Conservation (phyloP, 2,888 invertebrate genomes). For the Julus scanicus region DNA sequence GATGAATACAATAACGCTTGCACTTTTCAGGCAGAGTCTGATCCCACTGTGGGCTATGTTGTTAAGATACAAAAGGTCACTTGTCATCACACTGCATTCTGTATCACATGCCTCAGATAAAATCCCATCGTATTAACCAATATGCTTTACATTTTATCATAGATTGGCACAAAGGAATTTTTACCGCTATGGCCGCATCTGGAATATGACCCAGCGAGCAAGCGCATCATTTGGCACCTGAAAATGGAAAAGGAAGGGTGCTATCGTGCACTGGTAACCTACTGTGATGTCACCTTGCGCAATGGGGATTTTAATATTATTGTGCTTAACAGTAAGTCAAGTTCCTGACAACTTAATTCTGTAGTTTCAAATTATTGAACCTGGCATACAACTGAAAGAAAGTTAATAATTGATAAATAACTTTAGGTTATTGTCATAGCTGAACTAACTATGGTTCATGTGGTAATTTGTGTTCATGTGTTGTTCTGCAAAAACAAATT, state of each 20-base stretch:
- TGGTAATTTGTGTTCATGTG: no score
- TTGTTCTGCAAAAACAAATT: no score
- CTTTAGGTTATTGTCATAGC: no score
- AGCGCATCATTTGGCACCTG: conserved; percentile 80
- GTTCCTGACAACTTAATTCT: neutral
- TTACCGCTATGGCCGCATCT: conserved; percentile 68
- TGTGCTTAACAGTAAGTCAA: conserved; percentile 82
- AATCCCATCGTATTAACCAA: neutral
- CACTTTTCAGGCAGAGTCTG: conserved; percentile 65
- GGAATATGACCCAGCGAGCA: conserved; percentile 81
- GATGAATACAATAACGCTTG: conserved; percentile 92
- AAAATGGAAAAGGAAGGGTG: conserved; percentile 84
- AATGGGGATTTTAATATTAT: conserved; percentile 94
- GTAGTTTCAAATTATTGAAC: neutral
- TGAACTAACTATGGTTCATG: no score
- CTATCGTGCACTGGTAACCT: conserved; percentile 82
- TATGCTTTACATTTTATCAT: conserved; percentile 57
- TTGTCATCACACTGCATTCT: neutral
- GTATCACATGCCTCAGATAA: neutral
- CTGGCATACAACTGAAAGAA: no score
- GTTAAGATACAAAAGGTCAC: conserved; percentile 61
- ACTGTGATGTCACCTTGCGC: conserved; percentile 79
- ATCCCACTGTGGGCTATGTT: conserved; percentile 73
- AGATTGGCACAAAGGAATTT: conserved; percentile 72
- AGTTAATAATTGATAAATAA: no score